These are phyloP conservation scores for Smithornis capensis DNA, from an alignment of 2,113 vertebrate species.

Conservation along the genomic window DNA sequence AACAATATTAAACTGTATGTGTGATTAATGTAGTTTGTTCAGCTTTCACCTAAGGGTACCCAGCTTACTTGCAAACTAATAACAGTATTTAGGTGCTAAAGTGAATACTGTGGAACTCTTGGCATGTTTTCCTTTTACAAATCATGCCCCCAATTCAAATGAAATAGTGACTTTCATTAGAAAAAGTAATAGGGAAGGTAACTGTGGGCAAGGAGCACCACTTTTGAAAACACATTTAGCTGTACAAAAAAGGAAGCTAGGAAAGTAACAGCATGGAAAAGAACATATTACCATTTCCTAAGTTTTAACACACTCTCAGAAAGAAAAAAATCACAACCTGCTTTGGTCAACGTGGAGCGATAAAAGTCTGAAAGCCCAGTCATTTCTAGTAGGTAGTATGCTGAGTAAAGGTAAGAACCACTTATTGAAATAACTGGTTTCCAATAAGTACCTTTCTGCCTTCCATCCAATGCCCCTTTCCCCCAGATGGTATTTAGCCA, in stretches of 20 bases:
- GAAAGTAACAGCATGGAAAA: slow-evolving; percentile 1
- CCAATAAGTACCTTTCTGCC: not conserved
- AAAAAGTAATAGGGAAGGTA: not conserved
- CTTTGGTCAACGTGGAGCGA: not conserved
- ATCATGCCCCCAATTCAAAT: not conserved
- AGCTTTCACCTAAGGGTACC: not conserved
- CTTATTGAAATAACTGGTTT: not conserved
- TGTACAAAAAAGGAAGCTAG: not conserved
- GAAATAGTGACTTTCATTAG: not conserved
- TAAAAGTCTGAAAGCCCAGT: not conserved
- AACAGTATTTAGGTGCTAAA: not conserved
- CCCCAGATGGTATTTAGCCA: not conserved
- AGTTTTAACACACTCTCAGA: not conserved
- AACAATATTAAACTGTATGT: not conserved
- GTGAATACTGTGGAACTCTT: not conserved
- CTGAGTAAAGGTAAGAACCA: not conserved
- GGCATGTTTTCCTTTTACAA: not conserved
- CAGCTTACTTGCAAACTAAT: not conserved
- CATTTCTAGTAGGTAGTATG: not conserved
- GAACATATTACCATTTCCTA: not conserved
- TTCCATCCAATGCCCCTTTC: not conserved
- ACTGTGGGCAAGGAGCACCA: not conserved
- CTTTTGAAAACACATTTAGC: not conserved
- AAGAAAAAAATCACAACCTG: not conserved
- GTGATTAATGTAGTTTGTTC: not conserved